These are phyloP conservation scores for Sarcophaga carnaria DNA, from an alignment of 2,888 invertebrate species.

Conservation along the genomic window DNA sequence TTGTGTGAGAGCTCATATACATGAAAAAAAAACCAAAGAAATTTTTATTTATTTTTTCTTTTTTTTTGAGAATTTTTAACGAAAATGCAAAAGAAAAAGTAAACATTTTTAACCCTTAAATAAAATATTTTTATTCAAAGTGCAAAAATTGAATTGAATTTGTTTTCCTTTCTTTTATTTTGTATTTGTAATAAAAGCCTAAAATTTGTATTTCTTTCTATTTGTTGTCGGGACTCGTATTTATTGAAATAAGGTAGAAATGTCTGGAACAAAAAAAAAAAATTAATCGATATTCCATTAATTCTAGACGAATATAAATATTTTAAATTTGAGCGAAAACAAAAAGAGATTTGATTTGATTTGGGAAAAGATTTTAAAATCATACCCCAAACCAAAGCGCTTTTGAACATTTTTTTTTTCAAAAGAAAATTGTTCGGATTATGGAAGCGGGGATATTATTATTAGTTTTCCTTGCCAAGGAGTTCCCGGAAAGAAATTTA, in stretches of 20 bases:
- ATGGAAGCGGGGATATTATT: no score
- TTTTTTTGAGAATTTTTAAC: not conserved
- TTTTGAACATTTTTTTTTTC: no score
- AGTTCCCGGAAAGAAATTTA: no score
- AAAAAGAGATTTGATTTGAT: not conserved
- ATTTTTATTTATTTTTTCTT: not conserved
- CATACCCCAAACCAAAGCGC: no score
- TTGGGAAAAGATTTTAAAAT: no score
- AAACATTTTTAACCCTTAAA: slow-evolving; percentile 61
- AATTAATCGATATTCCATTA: not conserved
- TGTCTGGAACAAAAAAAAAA: not conserved
- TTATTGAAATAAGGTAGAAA: not conserved
- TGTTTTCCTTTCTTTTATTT: not conserved
- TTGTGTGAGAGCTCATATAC: not conserved
- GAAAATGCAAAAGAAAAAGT: slow-evolving; percentile 36
- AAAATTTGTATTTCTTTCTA: not conserved
- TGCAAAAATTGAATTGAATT: slow-evolving; percentile 2
- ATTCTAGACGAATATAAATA: not conserved
- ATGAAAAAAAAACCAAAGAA: slow-evolving; percentile 11
- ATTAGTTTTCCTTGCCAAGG: no score
- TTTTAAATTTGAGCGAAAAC: slow-evolving; percentile 3
- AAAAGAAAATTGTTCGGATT: no score
- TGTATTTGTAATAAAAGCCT: not conserved
- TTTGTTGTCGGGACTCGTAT: not conserved
- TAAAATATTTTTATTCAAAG: slow-evolving; percentile 57